Conservation (phyloP, 2,888 invertebrate genomes). For the Sphecodes monilicornis region DNA sequence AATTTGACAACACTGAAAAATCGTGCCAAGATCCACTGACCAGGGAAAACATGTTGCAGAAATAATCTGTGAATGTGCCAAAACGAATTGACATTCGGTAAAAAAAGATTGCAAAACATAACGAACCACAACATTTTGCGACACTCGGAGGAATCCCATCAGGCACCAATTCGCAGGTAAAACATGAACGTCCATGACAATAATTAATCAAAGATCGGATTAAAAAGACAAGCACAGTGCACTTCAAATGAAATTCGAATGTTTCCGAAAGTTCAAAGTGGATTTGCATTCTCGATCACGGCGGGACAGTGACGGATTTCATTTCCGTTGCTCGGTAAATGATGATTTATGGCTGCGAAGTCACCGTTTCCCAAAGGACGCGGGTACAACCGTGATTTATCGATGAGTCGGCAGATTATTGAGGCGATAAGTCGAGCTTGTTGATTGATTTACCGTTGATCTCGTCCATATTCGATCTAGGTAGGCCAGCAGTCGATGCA, state of each 20-base stretch:
- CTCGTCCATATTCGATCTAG: conserved; percentile 33
- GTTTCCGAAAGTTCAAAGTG: background rate
- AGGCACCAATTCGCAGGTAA: background rate
- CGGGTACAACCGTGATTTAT: background rate
- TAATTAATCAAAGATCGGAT: background rate
- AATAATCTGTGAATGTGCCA: conserved; percentile 1
- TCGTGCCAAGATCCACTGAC: background rate
- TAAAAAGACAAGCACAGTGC: background rate
- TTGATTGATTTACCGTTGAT: conserved; percentile 37
- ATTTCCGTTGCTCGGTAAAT: background rate
- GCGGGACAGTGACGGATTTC: background rate
- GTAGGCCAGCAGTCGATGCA: background rate
- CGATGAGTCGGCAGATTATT: background rate
- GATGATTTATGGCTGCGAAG: background rate
- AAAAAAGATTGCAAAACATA: background rate
- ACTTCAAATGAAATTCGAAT: background rate
- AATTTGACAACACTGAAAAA: background rate
- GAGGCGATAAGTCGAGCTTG: background rate
- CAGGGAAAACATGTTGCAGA: conserved; percentile 2
- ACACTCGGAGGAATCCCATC: background rate
- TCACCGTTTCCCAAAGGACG: background rate
- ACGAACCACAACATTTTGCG: background rate
- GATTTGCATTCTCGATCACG: background rate
- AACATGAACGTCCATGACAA: background rate
- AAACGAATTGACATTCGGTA: background rate